These are phyloP conservation scores for Mallateleia sp. DNA, from an alignment of 2,888 invertebrate species.

Conservation along the genomic window DNA sequence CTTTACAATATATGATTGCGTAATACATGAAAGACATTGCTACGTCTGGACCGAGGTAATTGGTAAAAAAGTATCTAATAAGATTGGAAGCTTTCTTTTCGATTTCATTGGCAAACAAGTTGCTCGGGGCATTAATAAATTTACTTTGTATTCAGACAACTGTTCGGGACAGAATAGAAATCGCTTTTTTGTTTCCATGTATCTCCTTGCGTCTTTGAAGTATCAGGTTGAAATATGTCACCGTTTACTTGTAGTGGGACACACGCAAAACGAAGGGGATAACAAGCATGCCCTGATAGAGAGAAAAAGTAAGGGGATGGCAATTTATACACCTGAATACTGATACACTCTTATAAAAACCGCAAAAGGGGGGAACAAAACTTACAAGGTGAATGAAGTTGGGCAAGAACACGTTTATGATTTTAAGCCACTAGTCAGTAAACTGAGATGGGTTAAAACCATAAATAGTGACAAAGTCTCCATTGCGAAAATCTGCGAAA, in stretches of 20 bases:
- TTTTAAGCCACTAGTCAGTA: slow-evolving; percentile 53
- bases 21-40: slow-evolving; percentile 74
- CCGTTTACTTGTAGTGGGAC: slow-evolving; percentile 80
- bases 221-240: slow-evolving; percentile 80
- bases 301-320: slow-evolving; percentile 53
- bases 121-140: slow-evolving; percentile 72
- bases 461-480: slow-evolving; percentile 32
- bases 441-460: slow-evolving; percentile 58
- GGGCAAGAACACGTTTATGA: slow-evolving; percentile 47
- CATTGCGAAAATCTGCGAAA: slow-evolving; percentile 20
- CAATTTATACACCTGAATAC: slow-evolving; percentile 63
- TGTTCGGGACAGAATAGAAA: slow-evolving; percentile 82
- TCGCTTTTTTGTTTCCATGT: slow-evolving; percentile 80
- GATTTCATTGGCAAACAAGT: slow-evolving; percentile 23
- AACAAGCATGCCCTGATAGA: slow-evolving; percentile 81
- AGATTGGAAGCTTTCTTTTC: slow-evolving; percentile 34
- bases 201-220: slow-evolving; percentile 75
- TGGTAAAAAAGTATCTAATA: slow-evolving; percentile 63
- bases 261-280: slow-evolving; percentile 83
- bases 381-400: slow-evolving; percentile 54
- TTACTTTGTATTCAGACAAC: slow-evolving; percentile 83
- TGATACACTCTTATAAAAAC: slow-evolving; percentile 56
- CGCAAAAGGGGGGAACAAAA: slow-evolving; percentile 37
- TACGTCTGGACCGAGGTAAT: slow-evolving; percentile 82
- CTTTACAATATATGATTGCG: slow-evolving; percentile 76